phyloP scores from a whole-genome alignment of 2,888 invertebrate species.

The Macroteleia sp. region DNA sequence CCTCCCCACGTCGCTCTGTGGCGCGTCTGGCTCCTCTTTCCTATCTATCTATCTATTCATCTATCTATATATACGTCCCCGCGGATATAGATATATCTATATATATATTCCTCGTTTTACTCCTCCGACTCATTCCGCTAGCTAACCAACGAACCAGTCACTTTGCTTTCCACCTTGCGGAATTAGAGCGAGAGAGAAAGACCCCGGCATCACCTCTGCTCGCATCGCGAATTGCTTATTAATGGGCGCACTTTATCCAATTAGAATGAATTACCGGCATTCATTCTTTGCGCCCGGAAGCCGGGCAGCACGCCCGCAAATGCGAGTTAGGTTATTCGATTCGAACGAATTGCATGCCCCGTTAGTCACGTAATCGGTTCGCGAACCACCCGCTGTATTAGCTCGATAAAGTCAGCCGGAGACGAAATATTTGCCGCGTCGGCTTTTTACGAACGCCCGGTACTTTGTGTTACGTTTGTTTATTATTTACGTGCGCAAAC shows the following conservation, averaged over 20 bases:
- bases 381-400: slow-evolving; percentile 39
- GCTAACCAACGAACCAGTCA: slow-evolving; percentile 53
- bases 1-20: too few species aligned
- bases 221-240: slow-evolving; percentile 78
- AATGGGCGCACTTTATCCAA: slow-evolving; percentile 78
- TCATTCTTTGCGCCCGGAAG: slow-evolving; percentile 66
- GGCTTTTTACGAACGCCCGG: slow-evolving; percentile 5
- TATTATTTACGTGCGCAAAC: slow-evolving; percentile 17
- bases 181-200: slow-evolving; percentile 32
- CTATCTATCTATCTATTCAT: slow-evolving; percentile 51
- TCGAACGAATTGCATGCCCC: slow-evolving; percentile 51
- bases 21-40: slow-evolving; percentile 50
- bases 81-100: slow-evolving; percentile 19
- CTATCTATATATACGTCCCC: slow-evolving; percentile 42
- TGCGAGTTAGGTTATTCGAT: slow-evolving; percentile 51
- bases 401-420: slow-evolving; percentile 41
- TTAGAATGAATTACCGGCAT: slow-evolving; percentile 79
- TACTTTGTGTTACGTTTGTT: slow-evolving; percentile 21
- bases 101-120: slow-evolving; percentile 43
- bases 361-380: slow-evolving; percentile 61
- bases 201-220: slow-evolving; percentile 47
- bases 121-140: slow-evolving; percentile 44
- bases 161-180: slow-evolving; percentile 58
- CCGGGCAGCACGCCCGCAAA: slow-evolving; percentile 47
- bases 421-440: slow-evolving; percentile 46